phyloP scores from a whole-genome alignment of 2,797 vertebrate species.

The Triplophysa yarkandensis region DNA sequence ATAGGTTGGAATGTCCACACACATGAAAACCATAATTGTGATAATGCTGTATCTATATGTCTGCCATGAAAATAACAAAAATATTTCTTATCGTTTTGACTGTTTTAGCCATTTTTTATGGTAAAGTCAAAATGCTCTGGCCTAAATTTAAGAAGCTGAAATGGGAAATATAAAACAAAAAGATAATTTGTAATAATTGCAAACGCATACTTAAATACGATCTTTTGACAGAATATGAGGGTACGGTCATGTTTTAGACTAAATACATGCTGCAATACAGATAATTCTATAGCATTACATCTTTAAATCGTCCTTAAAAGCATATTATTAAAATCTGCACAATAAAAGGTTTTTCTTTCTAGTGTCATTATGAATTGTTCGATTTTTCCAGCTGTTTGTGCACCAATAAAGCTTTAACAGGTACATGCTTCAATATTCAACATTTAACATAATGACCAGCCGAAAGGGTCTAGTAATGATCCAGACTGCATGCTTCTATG shows the following conservation, averaged over 20 bases:
- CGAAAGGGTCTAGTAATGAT: constrained; percentile 16
- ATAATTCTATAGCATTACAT: constrained; percentile 22
- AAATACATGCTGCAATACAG: not conserved
- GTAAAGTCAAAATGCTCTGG: no score
- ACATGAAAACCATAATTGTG: no score
- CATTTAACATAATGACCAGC: not conserved
- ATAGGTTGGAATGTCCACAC: no score
- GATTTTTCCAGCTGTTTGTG: not conserved
- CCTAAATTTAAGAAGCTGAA: not conserved
- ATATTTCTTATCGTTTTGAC: not conserved
- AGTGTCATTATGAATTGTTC: not conserved
- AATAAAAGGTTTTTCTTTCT: not conserved
- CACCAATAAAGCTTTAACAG: not conserved
- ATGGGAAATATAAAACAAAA: not conserved
- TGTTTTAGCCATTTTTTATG: no score
- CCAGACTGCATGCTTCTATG: not conserved
- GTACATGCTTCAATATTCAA: not conserved
- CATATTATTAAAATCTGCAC: constrained; percentile 15
- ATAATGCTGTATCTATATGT: no score
- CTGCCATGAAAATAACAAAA: no score
- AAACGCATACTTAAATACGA: not conserved
- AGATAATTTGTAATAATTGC: not conserved
- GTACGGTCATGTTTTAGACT: constrained; percentile 7
- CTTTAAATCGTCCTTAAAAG: constrained; percentile 10
- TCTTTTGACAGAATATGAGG: not conserved